Evolutionary conservation across 2,113 vertebrate species (phyloP), one percentile per base, ranked within the genome.

Genomic region (Podarcis raffonei): DNA sequence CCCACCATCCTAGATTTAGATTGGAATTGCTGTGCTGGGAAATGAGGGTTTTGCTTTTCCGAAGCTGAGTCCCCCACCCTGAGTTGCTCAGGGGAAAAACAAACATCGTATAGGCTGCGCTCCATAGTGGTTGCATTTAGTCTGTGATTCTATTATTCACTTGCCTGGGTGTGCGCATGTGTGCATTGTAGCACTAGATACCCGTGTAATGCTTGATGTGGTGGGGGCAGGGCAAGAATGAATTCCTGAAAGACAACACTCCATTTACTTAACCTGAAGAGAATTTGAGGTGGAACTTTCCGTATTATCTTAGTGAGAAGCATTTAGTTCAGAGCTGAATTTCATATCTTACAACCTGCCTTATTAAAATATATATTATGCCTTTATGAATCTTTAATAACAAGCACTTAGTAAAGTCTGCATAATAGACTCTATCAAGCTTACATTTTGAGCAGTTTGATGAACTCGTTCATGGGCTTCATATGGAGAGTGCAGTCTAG

Each of bases 361-460:
- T 96, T 95, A 95, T 95, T 96, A 95, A 95, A 96, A 96, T 96
- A 94, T 89, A 95, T 96, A 91, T 87, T 93, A 92, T 94, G 87
- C 83, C 89, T 92, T 93, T 92, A 95, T 97, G 94, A 96, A 96
- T 97, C 91, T 96, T 96, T 96, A 93, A 96, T 96, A 92, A 1
- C 8, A 92, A 89, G 88, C 91, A 94, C 95, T 96, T 92, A 87
- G 81, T 91, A 92, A 96, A 89, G 94, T 89, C 92, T 91, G 94
- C 86, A 53, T 95, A 96, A 94, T 96, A 91, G 88, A 91, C 80
- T 94, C 85, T 90, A 84, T 76, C 94, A 96, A 93, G 93, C 94
- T 93, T 92, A 93, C 94, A 87, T 94, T 93, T 89, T 84, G 92
- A 92, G 90, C 85, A 69, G 42, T 88, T 88, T 75, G 65, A 93